phyloP scores from a whole-genome alignment of 2,113 vertebrate genomes.

The Pedionomus torquatus region DNA sequence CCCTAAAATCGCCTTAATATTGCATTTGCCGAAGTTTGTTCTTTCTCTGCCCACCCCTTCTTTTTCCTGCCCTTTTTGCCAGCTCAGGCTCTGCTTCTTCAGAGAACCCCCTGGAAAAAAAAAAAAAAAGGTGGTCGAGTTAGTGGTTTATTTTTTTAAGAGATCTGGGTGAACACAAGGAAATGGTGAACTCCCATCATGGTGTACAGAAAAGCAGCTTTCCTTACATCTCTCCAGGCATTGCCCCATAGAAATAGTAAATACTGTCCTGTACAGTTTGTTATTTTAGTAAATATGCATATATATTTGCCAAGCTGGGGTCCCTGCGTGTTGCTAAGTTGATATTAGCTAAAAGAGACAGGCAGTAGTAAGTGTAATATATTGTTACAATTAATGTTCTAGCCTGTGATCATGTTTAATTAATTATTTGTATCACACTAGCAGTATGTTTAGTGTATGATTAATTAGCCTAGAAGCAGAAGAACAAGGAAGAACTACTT shows the following conservation, averaged over 20 bases:
- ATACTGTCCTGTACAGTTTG: not conserved
- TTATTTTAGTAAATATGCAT: not conserved
- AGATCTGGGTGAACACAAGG: not conserved
- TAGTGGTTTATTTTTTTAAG: not conserved
- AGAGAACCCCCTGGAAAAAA: not conserved
- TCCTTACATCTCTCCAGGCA: not conserved
- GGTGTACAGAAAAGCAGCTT: not conserved
- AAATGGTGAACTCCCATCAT: not conserved
- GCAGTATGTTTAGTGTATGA: slow-evolving; percentile 49
- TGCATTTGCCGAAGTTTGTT: not conserved
- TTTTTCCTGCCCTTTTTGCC: not conserved
- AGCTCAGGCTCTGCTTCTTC: not conserved
- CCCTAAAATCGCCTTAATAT: not conserved
- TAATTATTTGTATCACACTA: slow-evolving; percentile 53
- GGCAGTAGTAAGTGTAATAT: slow-evolving; percentile 28
- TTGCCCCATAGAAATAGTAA: not conserved
- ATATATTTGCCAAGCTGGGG: not conserved
- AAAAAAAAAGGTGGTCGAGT: not conserved
- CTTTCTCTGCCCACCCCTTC: not conserved
- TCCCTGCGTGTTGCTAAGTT: not conserved
- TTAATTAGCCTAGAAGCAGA: slow-evolving; percentile 29
- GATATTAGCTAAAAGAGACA: slow-evolving; percentile 13
- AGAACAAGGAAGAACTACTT: not conserved
- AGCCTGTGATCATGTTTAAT: slow-evolving; percentile 46
- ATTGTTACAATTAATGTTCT: slow-evolving; percentile 39